Conservation (phyloP, 2,888 invertebrate genomes). For the Papilio protenor region DNA sequence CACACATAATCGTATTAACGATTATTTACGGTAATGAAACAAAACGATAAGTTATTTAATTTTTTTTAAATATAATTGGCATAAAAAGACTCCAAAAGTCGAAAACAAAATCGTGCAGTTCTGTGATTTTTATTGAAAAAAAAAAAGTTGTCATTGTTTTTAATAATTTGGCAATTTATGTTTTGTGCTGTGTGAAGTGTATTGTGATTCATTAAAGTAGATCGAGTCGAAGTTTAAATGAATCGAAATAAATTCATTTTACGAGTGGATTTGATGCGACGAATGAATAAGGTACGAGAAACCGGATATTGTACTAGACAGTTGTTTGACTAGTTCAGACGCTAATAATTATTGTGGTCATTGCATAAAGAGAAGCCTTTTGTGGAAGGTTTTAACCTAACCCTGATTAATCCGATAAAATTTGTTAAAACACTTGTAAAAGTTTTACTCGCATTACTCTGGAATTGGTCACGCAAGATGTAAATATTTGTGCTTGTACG, state of each 20-base stretch:
- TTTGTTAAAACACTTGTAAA: constrained; percentile 47
- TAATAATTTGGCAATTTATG: constrained; percentile 56
- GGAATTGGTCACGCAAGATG: constrained; percentile 64
- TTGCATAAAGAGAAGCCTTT: constrained; percentile 52
- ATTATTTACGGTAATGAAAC: constrained; percentile 55
- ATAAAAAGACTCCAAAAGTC: constrained; percentile 45
- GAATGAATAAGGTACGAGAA: constrained; percentile 79
- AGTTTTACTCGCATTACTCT: constrained; percentile 54
- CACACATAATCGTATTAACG: constrained; percentile 55
- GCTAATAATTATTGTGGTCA: constrained; percentile 60
- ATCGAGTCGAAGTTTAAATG: constrained; percentile 62
- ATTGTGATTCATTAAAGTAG: constrained; percentile 64
- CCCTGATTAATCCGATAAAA: constrained; percentile 50
- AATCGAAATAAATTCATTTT: constrained; percentile 59
- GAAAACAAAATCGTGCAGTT: not conserved
- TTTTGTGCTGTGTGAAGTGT: constrained; percentile 70
- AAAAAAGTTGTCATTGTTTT: constrained; percentile 33
- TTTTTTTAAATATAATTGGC: constrained; percentile 51
- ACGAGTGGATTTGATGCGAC: constrained; percentile 73
- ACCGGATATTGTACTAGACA: constrained; percentile 78
- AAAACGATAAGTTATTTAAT: constrained; percentile 53
- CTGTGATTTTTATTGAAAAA: constrained; percentile 35
- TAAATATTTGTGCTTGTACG: constrained; percentile 70
- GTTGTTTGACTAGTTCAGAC: constrained; percentile 72
- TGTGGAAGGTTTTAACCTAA: constrained; percentile 57